Evolutionary conservation across 2,797 vertebrate species (phyloP).

Genomic region (Ceryle rudis): DNA sequence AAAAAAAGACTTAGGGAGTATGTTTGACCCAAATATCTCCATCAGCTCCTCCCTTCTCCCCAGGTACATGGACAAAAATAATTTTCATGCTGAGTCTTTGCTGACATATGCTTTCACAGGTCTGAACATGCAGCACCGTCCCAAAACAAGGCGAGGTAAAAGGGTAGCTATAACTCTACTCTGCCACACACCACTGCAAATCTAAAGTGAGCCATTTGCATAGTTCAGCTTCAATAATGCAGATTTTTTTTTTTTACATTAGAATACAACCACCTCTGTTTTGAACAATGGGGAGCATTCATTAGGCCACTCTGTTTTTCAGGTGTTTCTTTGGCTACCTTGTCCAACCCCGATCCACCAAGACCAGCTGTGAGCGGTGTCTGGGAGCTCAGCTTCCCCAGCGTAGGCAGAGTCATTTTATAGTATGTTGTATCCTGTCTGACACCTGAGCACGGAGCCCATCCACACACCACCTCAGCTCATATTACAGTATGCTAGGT

Average conservation of each 20-base stretch:
- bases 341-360: background rate
- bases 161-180: background rate
- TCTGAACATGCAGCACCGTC: background rate
- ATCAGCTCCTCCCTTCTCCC: background rate
- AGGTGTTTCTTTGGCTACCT: background rate
- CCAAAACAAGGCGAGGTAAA: background rate
- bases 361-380: rapidly evolving
- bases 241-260: background rate
- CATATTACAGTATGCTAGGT: background rate
- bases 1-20: background rate
- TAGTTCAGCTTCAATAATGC: background rate
- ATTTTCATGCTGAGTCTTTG: background rate
- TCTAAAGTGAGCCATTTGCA: background rate
- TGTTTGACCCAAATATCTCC: background rate
- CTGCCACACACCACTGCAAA: background rate
- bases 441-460: background rate
- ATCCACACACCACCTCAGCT: background rate
- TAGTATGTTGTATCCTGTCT: background rate
- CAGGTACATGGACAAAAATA: background rate
- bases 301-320: background rate
- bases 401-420: background rate
- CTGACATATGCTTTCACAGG: background rate
- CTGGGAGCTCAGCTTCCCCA: background rate
- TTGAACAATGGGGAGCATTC: background rate
- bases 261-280: background rate